Evolutionary conservation across 2,888 invertebrate species (phyloP).

Genomic region (Leptinotarsa peninsularis): DNA sequence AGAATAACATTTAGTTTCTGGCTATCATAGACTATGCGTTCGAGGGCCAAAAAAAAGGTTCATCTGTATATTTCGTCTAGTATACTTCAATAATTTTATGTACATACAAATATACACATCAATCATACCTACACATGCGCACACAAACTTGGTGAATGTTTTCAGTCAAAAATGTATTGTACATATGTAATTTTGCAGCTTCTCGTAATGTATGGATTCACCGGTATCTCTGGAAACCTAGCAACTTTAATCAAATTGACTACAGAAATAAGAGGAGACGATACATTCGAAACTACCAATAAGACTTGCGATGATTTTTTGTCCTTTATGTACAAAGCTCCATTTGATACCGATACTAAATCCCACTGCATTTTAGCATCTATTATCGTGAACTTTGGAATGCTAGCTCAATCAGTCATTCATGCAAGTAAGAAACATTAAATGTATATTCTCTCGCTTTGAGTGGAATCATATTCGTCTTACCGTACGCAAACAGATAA

Average conservation of each 20-base stretch:
- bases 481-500: no score
- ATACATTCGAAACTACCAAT: slow-evolving; percentile 14
- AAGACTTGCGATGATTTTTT: slow-evolving; percentile 15
- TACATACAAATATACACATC: no score
- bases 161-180: no score
- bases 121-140: no score
- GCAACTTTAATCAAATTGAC: slow-evolving; percentile 2
- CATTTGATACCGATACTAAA: not conserved
- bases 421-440: slow-evolving; percentile 12
- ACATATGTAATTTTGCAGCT: slow-evolving; percentile 3
- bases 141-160: no score
- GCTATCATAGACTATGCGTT: no score
- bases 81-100: no score
- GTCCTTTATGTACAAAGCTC: not conserved
- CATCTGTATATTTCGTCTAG: no score
- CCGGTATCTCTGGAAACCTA: slow-evolving; percentile 1
- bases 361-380: not conserved
- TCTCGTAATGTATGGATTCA: not conserved
- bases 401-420: not conserved
- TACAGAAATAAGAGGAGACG: not conserved
- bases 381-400: not conserved
- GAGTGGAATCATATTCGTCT: no score
- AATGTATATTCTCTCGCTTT: not conserved
- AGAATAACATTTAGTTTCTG: no score
- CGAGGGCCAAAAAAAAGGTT: no score